A percentile compares a stretch with the other conserved stretches of the same genome.
Evolutionary conservation across 1,140 invertebrate genomes (phyloP).

Genomic region (Drosophila pachea): DNA sequence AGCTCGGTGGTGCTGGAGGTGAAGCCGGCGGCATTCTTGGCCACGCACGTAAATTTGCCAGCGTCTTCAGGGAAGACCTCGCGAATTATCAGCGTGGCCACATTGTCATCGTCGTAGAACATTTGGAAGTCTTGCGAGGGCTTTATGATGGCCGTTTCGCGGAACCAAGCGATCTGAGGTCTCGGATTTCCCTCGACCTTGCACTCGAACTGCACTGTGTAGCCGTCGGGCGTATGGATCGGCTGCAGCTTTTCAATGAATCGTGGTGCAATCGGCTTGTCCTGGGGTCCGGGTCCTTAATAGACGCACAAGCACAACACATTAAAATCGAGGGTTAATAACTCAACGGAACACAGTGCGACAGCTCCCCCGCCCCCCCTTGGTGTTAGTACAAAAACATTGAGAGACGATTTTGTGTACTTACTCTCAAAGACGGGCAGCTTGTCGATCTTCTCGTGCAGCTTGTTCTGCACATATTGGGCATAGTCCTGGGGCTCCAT

Average conservation of each 20-base stretch:
- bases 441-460: conserved; percentile 94
- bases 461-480: conserved; percentile 90
- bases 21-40: conserved; percentile 96
- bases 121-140: conserved; percentile 94
- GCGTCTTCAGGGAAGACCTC: conserved; percentile 99
- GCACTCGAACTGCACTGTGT: conserved; percentile 93
- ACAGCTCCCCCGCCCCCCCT: not conserved
- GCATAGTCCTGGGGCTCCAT: conserved; percentile 90
- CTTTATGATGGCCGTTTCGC: conserved; percentile 94
- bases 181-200: conserved; percentile 93
- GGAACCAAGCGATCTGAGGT: conserved; percentile 96
- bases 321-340: conserved; percentile 48
- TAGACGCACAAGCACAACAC: conserved; percentile 56
- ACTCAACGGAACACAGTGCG: conserved; percentile 48
- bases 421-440: conserved; percentile 94
- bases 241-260: conserved; percentile 92
- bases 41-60: conserved; percentile 96
- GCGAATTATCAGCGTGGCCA: conserved; percentile 93
- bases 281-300: conserved; percentile 87
- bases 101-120: conserved; percentile 94
- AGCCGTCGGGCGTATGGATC: conserved; percentile 90
- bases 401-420: conserved; percentile 60
- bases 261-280: conserved; percentile 88
- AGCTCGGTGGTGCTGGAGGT: conserved; percentile 94
- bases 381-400: conserved; percentile 27